Percentiles rank a stretch among this genome's conserved stretches.
Conservation (phyloP, 37 sponge, comb jelly and placozoan genomes). For the Amphimedon queenslandica region DNA sequence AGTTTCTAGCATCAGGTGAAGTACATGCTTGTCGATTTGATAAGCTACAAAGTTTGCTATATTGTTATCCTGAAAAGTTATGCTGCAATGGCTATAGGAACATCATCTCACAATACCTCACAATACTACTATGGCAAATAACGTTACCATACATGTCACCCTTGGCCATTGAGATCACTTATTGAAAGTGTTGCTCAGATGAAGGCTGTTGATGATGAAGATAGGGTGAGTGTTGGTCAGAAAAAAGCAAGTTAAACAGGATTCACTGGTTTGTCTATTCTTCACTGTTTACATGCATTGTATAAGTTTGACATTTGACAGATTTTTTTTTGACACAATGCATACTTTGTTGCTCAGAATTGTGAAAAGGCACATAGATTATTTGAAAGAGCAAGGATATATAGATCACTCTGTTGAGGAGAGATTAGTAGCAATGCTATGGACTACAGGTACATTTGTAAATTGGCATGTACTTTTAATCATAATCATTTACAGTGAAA, state of each 20-base stretch:
- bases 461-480: not conserved
- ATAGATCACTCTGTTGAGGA: not conserved
- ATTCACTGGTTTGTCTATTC: constrained; percentile 11
- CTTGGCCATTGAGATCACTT: not conserved
- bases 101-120: not conserved
- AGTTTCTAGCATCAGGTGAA: constrained; percentile 9
- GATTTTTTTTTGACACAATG: constrained; percentile 27
- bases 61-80: not conserved
- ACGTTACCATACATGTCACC: constrained; percentile 3
- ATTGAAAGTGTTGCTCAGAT: not conserved
- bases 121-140: constrained; percentile 21
- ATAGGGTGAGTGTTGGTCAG: not conserved
- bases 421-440: constrained; percentile 11
- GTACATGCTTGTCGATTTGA: not conserved
- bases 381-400: not conserved
- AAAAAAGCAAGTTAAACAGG: constrained; percentile 17
- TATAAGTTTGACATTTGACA: constrained; percentile 5
- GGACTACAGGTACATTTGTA: constrained; percentile 24
- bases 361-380: not conserved
- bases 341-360: not conserved
- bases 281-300: constrained; percentile 1
- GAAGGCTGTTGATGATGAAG: constrained; percentile 5
- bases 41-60: not conserved
- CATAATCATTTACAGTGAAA: constrained; percentile 13
- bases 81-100: too few species aligned